These are phyloP conservation scores for Bungarus multicinctus DNA, from an alignment of 2,113 vertebrate species.

Conservation along the genomic window DNA sequence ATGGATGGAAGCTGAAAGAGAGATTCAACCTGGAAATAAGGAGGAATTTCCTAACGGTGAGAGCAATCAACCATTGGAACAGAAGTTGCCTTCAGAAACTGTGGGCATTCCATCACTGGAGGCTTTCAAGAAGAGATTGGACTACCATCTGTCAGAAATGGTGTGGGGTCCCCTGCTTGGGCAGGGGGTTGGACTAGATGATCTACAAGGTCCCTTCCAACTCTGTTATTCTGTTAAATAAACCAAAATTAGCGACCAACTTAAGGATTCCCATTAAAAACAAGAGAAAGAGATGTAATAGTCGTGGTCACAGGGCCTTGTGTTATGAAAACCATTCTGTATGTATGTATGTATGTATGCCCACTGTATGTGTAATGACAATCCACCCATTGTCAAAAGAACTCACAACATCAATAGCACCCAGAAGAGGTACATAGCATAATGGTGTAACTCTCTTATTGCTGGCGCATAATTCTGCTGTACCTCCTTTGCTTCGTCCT, in stretches of 20 bases:
- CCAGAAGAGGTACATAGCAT: background rate
- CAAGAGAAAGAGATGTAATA: background rate
- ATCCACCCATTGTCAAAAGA: background rate
- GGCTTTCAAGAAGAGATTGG: background rate
- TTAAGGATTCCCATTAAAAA: background rate
- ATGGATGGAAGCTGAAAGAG: too few relatives aligned
- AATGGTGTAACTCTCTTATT: background rate
- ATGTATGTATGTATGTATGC: too few relatives aligned
- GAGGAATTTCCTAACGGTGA: too few relatives aligned
- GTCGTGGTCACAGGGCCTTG: background rate
- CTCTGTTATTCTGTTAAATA: background rate
- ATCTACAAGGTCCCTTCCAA: background rate
- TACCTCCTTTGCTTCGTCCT: background rate
- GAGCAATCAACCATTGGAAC: too few relatives aligned
- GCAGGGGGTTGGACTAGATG: background rate
- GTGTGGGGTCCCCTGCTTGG: too few relatives aligned
- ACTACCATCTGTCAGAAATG: too few relatives aligned
- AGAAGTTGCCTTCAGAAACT: background rate
- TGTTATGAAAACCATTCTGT: background rate
- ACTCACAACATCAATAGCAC: background rate
- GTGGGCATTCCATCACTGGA: background rate
- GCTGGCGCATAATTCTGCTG: background rate
- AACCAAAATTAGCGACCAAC: background rate
- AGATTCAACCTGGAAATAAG: too few relatives aligned
- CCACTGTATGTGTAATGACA: background rate